A percentile compares a stretch with the other conserved stretches of the same genome.
Conservation (phyloP, 2,888 invertebrate species). For the Thereva unica region DNA sequence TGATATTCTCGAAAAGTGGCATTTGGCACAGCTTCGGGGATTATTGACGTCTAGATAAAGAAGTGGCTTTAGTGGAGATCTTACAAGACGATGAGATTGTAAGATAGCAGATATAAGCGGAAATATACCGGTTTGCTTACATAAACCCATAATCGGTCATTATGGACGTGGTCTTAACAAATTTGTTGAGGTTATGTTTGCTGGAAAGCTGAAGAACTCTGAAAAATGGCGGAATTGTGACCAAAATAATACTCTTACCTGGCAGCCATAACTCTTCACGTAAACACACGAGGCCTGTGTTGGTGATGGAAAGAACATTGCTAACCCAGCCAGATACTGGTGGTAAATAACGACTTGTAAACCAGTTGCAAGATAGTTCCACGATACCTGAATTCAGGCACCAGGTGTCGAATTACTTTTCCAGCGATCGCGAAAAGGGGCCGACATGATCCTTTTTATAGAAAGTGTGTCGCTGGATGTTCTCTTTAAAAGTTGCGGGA, state of each 20-base stretch:
- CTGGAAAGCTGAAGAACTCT: too few relatives aligned
- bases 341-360: too few relatives aligned
- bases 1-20: conserved; percentile 25
- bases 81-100: too few relatives aligned
- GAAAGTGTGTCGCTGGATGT: not conserved
- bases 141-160: too few relatives aligned
- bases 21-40: conserved; percentile 25
- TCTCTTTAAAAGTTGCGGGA: not conserved
- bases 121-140: conserved; percentile 23
- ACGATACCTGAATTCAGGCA: too few relatives aligned
- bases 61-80: too few relatives aligned
- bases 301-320: not conserved
- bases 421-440: not conserved
- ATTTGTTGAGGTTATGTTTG: too few relatives aligned
- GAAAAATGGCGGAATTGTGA: not conserved
- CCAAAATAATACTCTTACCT: conserved; percentile 14
- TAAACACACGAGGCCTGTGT: not conserved
- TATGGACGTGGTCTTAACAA: too few relatives aligned
- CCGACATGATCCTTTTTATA: not conserved
- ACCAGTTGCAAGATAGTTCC: too few relatives aligned
- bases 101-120: not conserved
- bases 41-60: not conserved
- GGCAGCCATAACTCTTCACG: not conserved
- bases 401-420: too few relatives aligned
- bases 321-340: too few relatives aligned